phyloP scores from a whole-genome alignment of 2,888 invertebrate species.

The Tanytarsus gracilentus region DNA sequence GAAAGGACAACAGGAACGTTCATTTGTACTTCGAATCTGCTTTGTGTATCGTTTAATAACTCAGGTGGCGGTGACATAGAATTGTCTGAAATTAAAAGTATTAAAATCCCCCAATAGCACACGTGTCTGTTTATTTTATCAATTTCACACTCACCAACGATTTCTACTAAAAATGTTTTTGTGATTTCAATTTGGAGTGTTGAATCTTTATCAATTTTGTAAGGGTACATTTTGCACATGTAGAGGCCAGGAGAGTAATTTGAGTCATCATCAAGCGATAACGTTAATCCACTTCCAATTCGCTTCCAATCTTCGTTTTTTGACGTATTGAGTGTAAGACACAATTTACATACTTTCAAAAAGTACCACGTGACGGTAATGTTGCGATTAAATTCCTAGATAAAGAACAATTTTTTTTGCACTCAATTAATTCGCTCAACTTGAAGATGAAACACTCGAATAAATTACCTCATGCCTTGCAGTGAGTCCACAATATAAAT shows the following conservation, averaged over 20 bases:
- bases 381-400: not conserved
- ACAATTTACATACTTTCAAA: not conserved
- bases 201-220: conserved; percentile 34
- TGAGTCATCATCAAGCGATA: not conserved
- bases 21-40: conserved; percentile 28
- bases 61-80: not conserved
- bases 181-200: conserved; percentile 39
- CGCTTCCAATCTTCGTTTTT: conserved; percentile 9
- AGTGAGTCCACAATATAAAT: not conserved
- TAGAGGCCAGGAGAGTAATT: conserved; percentile 36
- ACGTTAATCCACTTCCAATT: not conserved
- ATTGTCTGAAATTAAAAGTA: not conserved
- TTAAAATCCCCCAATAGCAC: not conserved
- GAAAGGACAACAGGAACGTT: conserved; percentile 38
- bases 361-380: not conserved
- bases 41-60: conserved; percentile 7
- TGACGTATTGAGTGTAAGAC: not conserved
- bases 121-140: not conserved
- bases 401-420: not conserved
- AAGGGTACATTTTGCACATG: conserved; percentile 40
- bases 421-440: not conserved
- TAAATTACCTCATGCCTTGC: conserved; percentile 33
- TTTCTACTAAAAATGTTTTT: conserved; percentile 40
- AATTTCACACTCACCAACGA: conserved; percentile 36
- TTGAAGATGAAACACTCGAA: not conserved